These are phyloP conservation scores for Petroica traversi DNA, from an alignment of 2,113 vertebrate species.

Conservation along the genomic window DNA sequence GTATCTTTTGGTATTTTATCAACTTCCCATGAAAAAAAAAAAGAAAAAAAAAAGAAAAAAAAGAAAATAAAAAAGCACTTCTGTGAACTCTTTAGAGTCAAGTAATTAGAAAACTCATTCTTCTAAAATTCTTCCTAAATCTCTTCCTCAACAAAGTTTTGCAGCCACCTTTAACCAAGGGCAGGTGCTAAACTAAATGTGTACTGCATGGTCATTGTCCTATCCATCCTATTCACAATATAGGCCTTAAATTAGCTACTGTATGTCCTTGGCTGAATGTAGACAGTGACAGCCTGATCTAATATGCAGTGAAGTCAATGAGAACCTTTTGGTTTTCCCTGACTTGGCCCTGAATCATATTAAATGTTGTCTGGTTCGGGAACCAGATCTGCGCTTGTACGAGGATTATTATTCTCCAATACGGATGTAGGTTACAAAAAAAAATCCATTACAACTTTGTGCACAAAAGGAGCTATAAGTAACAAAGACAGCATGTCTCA, in stretches of 20 bases:
- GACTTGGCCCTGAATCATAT: slow-evolving; percentile 1
- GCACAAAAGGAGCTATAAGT: slow-evolving; percentile 43
- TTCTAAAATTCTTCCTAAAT: background rate
- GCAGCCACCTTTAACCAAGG: background rate
- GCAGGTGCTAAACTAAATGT: background rate
- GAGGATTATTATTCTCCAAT: background rate
- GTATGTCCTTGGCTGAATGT: background rate
- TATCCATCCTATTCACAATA: background rate
- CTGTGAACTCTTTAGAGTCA: background rate
- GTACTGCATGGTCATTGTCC: background rate
- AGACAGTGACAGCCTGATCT: background rate
- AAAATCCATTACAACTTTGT: slow-evolving; percentile 16
- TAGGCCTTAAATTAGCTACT: slow-evolving; percentile 3
- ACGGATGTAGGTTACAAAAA: slow-evolving; percentile 40
- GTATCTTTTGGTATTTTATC: rapidly evolving
- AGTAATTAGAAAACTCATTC: background rate
- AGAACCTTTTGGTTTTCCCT: background rate
- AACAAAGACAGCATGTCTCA: slow-evolving; percentile 41
- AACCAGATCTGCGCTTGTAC: background rate
- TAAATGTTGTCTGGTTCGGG: slow-evolving; percentile 15
- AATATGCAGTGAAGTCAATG: background rate
- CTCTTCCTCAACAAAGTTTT: background rate
- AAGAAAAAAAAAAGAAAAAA: no score
- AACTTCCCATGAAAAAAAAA: rapidly evolving
- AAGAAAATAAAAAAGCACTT: rapidly evolving